phyloP scores from a whole-genome alignment of 2,113 vertebrate genomes.

The Halichoeres trimaculatus region DNA sequence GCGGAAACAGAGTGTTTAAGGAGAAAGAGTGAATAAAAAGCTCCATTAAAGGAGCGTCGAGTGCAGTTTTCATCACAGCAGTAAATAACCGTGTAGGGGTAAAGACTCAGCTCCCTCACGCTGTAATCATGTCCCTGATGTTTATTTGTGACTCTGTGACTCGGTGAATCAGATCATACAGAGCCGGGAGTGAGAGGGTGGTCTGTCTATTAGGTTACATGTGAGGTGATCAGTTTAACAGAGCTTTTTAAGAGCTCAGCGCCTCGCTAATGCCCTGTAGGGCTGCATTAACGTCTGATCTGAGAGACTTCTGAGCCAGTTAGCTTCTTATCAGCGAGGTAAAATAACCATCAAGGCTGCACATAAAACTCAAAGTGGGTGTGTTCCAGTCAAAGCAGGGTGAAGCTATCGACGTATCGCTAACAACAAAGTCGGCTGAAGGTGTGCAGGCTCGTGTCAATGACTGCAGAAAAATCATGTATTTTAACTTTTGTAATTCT shows the following conservation, averaged over 20 bases:
- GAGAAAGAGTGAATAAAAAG: conserved; percentile 37
- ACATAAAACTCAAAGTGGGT: background rate
- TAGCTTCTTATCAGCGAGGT: background rate
- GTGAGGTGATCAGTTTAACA: conserved; percentile 31
- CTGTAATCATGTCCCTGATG: conserved; percentile 42
- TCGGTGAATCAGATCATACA: conserved; percentile 50
- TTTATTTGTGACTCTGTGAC: too few relatives aligned
- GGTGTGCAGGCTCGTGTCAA: conserved; percentile 1
- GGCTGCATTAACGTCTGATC: conserved; percentile 7
- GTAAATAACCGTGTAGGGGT: conserved; percentile 56
- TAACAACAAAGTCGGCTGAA: conserved; percentile 30
- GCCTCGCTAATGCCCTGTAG: background rate
- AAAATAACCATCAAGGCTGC: background rate
- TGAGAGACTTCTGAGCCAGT: conserved; percentile 19
- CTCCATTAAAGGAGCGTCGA: conserved; percentile 52
- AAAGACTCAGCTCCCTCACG: conserved; percentile 52
- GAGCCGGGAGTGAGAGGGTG: conserved; percentile 5
- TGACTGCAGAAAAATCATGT: too few relatives aligned
- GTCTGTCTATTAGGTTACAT: conserved; percentile 28
- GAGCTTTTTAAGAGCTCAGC: conserved; percentile 17
- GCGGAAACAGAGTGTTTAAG: background rate
- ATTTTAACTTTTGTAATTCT: too few relatives aligned
- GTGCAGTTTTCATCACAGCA: conserved; percentile 52
- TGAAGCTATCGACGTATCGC: conserved; percentile 14
- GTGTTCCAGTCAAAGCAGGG: conserved; percentile 12